Base-by-base conservation (phyloP, 2,888 invertebrate species). In the Strigamia transsilvanica region DNA sequence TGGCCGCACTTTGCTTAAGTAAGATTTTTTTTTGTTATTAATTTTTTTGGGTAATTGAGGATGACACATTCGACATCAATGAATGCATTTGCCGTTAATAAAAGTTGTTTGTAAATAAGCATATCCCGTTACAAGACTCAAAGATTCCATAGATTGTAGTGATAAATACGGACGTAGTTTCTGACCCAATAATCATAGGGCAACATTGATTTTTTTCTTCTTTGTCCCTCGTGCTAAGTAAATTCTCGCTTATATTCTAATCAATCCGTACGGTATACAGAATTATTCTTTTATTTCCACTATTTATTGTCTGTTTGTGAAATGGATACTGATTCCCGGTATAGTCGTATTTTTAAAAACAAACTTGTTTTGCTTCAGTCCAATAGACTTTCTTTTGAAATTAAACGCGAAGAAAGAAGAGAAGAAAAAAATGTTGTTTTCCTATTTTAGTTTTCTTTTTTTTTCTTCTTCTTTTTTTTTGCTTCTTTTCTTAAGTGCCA, bases 1-100 rank as follows among this genome's bases (percentile, higher is more conserved):
- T 97, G 82, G 96, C 96, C 7, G 95, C 94, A 73, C 91, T 92
- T 42, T 95, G 95, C 87, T 90, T 96, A 84, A 92, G 94, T 96
- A 90, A 94, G 94, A 61, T 81, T 66, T 66, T 66, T 82, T 82
- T n/a, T 18, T 27, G 27, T 27, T 6, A 56, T 78, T 78, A 84
- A 82, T 83, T 82, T 83, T 83, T 86, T n/a, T 87, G 7, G 12
- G 32, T 32, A 73, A 73, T 73, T 73, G 13, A 23, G 32, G 73
- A 73, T 73, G 73, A 73, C 73, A 73, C 73, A 73, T 73, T 73
- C 32, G 27, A 15, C 27, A 73, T 73, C 73, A 73, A 73, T 73
- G 73, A 73, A n/a, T 32, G 27, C 13, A 23, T 38, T 73, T 32
- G 27, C 32, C 73, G 73, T 73, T 73, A 73, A 73, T 73, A 73